Base-by-base conservation (phyloP, 2,888 invertebrate species). In the Caenorhabditis panamensis region DNA sequence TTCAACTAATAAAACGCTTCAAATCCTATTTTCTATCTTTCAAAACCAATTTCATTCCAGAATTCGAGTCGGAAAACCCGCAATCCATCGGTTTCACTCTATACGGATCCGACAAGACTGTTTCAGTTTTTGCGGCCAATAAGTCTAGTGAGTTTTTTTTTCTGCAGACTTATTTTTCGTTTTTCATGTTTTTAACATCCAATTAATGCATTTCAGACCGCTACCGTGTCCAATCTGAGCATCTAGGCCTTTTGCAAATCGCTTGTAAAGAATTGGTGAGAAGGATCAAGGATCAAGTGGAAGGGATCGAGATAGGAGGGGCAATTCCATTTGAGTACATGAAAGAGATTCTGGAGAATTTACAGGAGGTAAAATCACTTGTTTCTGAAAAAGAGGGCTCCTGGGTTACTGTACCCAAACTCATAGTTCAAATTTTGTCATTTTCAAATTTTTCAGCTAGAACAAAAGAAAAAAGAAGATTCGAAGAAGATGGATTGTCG, bases 141-240 rank as follows among this genome's bases (percentile, higher is more conserved):
- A 78, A 82, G 54, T 78, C 78, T 16, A 78, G 81, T 82, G 22
- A 66, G 47, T 51, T 47, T n/a, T 47, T 11, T 41, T 41, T 41
- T 16, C 9, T 6, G 3, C 13, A 3, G 13, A 13, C n/a, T n/a
- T n/a, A 41, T 41, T 13, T 16, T 13, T 37, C 31, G 2, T 22
- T 24, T 16, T 61, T 73, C n/a, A n/a, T n/a, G n/a, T n/a, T n/a
- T n/a, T n/a, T n/a, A n/a, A n/a, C n/a, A n/a, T n/a, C n/a, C n/a
- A n/a, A n/a, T n/a, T n/a, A n/a, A n/a, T n/a, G n/a, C n/a, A n/a
- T n/a, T 84, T 47, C 69, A 86, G 86, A 84, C 49, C 75, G 84
- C 11, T 86, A 86, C 54, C 84, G 86, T 44, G 67, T 86, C 36
- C 86, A 86, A 75, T 82, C 84, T 1, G 84, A 84, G 18, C 61